phyloP scores from a whole-genome alignment of 1,140 invertebrate species.

The Cyclargus thomasi region DNA sequence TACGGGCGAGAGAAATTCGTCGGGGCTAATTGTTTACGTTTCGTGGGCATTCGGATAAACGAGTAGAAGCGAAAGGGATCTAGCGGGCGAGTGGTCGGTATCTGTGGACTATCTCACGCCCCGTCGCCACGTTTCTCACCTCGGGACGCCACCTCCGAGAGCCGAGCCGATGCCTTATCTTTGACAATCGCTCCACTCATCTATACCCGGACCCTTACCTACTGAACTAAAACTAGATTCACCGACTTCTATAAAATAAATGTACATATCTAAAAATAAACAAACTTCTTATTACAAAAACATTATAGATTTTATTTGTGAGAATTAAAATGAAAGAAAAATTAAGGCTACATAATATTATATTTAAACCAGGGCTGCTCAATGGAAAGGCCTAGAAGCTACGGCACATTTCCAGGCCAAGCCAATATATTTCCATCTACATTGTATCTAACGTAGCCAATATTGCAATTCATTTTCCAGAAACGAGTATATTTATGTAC shows the following conservation, averaged over 20 bases:
- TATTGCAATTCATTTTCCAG: constrained; percentile 15
- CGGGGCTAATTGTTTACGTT: background rate
- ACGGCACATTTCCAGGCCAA: background rate
- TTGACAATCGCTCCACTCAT: constrained; percentile 52
- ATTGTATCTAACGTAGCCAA: background rate
- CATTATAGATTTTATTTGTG: too few species aligned
- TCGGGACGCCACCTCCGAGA: constrained; percentile 48
- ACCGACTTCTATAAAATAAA: constrained; percentile 37
- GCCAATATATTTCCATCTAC: background rate
- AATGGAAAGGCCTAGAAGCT: background rate
- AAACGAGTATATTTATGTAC: constrained; percentile 12
- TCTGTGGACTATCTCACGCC: constrained; percentile 64
- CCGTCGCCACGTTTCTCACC: constrained; percentile 67
- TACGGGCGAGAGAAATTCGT: background rate
- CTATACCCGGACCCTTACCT: constrained; percentile 43
- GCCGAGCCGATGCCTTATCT: constrained; percentile 54
- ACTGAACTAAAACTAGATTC: constrained; percentile 49
- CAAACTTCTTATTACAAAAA: background rate
- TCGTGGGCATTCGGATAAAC: constrained; percentile 4
- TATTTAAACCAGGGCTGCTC: background rate
- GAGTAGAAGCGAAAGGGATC: constrained; percentile 20
- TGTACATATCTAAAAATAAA: background rate
- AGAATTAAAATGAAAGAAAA: too few species aligned
- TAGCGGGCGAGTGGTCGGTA: constrained; percentile 37
- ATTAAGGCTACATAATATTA: too few species aligned